Conservation (phyloP, 2,888 invertebrate species). For the Drosophila pseudotakahashii region DNA sequence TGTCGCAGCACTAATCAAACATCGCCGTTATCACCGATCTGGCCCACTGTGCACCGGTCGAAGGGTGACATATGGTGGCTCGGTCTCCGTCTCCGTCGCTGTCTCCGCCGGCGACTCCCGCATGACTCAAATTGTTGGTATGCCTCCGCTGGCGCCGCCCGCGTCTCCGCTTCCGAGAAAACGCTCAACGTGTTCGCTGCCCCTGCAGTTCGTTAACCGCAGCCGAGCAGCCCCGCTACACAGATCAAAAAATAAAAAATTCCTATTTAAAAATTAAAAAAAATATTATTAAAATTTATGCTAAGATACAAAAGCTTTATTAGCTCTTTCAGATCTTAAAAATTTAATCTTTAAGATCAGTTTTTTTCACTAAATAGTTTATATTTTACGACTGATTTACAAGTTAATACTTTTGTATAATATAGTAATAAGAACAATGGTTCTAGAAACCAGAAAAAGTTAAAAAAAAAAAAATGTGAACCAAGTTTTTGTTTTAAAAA, state of each 20-base stretch:
- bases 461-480: too few species aligned
- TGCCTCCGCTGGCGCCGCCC: conserved; percentile 39
- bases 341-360: too few species aligned
- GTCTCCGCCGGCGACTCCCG: conserved; percentile 20
- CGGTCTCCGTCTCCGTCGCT: not conserved
- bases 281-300: too few species aligned
- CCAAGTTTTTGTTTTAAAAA: too few species aligned
- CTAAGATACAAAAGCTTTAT: too few species aligned
- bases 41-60: conserved; percentile 32
- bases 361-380: too few species aligned
- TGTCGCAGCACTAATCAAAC: conserved; percentile 9
- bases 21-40: conserved; percentile 3
- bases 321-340: too few species aligned
- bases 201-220: conserved; percentile 66
- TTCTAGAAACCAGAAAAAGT: too few species aligned
- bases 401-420: too few species aligned
- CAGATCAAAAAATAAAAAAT: not conserved
- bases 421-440: too few species aligned
- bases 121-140: conserved; percentile 70
- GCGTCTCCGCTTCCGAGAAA: conserved; percentile 39
- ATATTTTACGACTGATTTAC: too few species aligned
- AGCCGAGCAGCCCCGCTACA: conserved; percentile 14
- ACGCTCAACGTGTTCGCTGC: conserved; percentile 24
- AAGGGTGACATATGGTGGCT: conserved; percentile 58
- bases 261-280: too few species aligned